phyloP scores from a whole-genome alignment of 2,797 vertebrate species.

The Alauda arvensis region DNA sequence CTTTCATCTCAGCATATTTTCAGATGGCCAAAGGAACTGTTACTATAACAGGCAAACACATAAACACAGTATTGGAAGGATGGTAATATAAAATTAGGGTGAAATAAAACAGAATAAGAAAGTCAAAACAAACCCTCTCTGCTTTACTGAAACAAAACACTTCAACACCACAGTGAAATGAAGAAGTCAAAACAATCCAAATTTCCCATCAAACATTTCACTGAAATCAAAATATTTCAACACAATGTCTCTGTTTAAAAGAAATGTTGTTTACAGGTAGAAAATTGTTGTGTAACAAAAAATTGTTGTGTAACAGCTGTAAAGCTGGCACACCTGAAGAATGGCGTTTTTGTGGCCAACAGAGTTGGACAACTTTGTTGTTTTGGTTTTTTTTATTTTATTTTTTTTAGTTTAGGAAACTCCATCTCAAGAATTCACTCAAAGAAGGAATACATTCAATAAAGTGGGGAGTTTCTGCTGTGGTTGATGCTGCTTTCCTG shows the following conservation, averaged over 20 bases:
- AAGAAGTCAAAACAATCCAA: slow-evolving; percentile 18
- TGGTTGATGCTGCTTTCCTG: not conserved
- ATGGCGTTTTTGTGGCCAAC: not conserved
- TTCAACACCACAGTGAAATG: not conserved
- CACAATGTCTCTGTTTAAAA: not conserved
- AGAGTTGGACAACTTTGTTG: not conserved
- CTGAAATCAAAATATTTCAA: not conserved
- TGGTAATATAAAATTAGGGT: not conserved
- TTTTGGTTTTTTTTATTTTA: not conserved
- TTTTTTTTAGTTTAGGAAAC: not conserved
- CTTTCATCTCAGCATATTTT: slow-evolving; percentile 30
- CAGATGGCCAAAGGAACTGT: not conserved
- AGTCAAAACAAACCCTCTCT: slow-evolving; percentile 4
- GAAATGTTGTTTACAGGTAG: not conserved
- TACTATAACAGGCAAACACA: not conserved
- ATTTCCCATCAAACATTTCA: not conserved
- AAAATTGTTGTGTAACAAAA: not conserved
- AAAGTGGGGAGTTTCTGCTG: not conserved
- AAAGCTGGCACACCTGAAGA: not conserved
- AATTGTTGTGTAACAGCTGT: not conserved
- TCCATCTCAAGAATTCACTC: not conserved
- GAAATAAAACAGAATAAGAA: slow-evolving; percentile 26
- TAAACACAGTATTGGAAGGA: not conserved
- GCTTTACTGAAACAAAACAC: not conserved
- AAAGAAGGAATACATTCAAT: not conserved